Percentiles rank a stretch among this genome's conserved stretches.
Conservation (phyloP, 2,113 vertebrate species). For the Calyptomena viridis region DNA sequence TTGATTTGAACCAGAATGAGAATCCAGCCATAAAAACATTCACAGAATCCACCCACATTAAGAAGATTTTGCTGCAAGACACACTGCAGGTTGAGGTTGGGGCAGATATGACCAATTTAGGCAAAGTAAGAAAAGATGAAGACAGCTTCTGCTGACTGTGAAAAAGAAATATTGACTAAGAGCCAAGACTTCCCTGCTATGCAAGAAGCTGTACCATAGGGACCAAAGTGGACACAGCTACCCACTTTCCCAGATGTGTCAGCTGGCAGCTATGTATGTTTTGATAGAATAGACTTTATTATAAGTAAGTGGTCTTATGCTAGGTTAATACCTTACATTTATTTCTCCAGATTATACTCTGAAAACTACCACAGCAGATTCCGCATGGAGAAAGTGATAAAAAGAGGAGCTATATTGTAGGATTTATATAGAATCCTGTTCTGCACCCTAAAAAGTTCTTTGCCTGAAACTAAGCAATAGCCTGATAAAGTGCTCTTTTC, state of each 20-base stretch:
- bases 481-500: neutral
- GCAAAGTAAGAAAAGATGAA: neutral
- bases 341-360: neutral
- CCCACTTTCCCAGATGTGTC: neutral
- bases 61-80: neutral
- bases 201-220: neutral
- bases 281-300: neutral
- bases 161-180: neutral
- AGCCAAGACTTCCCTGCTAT: neutral
- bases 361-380: neutral
- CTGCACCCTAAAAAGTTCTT: neutral
- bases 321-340: neutral
- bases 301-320: neutral
- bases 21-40: neutral
- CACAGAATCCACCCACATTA: neutral
- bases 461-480: neutral
- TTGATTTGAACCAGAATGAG: neutral
- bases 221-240: neutral
- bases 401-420: neutral
- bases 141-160: neutral
- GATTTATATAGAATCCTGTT: neutral
- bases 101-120: slow-evolving; percentile 36
- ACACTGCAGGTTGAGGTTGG: slow-evolving; percentile 9
- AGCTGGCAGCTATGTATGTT: slow-evolving; percentile 3
- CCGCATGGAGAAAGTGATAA: neutral